Evolutionary conservation across 2,888 invertebrate species (phyloP), one percentile per base, ranked within the genome.

Genomic region (Villa cingulata): DNA sequence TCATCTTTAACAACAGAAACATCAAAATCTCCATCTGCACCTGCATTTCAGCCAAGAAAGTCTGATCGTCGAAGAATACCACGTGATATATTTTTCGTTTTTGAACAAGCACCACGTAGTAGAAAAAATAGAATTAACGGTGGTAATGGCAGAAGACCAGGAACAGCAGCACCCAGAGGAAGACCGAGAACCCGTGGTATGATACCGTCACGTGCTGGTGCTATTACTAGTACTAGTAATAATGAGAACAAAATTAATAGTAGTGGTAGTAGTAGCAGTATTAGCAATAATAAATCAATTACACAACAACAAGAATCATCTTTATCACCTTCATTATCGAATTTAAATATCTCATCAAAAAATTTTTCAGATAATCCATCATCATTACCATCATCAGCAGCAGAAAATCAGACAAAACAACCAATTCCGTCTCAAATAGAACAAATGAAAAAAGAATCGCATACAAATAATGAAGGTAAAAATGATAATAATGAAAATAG

Each of bases 21-120:
- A 36, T n/a, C 46, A 46, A n/a, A n/a, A n/a, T n/a, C n/a, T n/a
- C 2, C 23, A 40, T n/a, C 45, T 34, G 19, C 18, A 27, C 18
- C 37, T 27, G 16, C 34, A 23, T 43, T 48, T 41, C 50, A 54
- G 41, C 60, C 67, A 55, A 59, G 68, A 44, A 67, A 67, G 51
- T 67, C 67, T 16, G 66, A 63, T 51, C 58, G 67, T 4, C 62
- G 68, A 53, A 66, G 66, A 61, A 61, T 67, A 34, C 65, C 66
- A 3, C 62, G 67, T 10, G 67, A 67, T 48, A 67, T 67, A 38
- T 67, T 65, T 49, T 56, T 67, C 53, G 63, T 67, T 5, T 65
- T 67, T 50, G 67, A 67, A 53, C 64, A 66, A 49, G 61, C 64
- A 50, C 59, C 64, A 4, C 53, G 55, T n/a, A 57, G 59, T 18